Conservation (phyloP, 2,888 invertebrate species). For the Zelleria hepariella region DNA sequence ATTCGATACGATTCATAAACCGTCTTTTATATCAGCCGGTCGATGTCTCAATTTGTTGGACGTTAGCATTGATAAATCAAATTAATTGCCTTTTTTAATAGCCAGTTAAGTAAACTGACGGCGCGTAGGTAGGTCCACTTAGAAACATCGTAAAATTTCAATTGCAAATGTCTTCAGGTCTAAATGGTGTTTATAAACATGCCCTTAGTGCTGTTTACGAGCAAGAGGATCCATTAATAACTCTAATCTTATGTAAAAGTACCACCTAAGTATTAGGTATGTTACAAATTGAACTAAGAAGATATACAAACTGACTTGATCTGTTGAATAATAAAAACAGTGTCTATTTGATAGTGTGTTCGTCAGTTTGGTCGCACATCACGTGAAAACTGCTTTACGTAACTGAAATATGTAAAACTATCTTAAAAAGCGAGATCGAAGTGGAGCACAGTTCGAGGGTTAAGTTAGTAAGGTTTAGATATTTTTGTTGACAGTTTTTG, state of each 20-base stretch:
- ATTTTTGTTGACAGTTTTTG: too few species aligned
- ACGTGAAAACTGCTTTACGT: too few species aligned
- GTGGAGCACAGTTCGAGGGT: too few species aligned
- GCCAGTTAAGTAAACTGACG: background rate
- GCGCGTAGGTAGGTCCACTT: background rate
- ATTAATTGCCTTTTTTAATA: background rate
- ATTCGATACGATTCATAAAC: constrained; percentile 15
- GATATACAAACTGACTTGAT: too few species aligned
- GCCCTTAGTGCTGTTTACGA: background rate
- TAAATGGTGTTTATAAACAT: background rate
- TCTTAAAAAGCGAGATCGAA: too few species aligned
- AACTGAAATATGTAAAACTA: too few species aligned
- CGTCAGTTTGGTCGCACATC: too few species aligned
- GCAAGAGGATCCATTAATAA: background rate
- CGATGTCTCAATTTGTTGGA: constrained; percentile 13
- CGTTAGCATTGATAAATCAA: background rate
- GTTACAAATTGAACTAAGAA: too few species aligned
- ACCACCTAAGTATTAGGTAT: background rate
- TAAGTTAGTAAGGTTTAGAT: too few species aligned
- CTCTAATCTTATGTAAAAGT: background rate
- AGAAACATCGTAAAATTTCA: background rate
- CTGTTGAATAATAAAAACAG: too few species aligned
- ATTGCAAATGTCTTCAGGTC: background rate
- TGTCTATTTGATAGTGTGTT: too few species aligned
- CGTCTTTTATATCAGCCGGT: constrained; percentile 12